Evolutionary conservation across 2,797 vertebrate species (phyloP).

Genomic region (Melanotaenia boesemani): DNA sequence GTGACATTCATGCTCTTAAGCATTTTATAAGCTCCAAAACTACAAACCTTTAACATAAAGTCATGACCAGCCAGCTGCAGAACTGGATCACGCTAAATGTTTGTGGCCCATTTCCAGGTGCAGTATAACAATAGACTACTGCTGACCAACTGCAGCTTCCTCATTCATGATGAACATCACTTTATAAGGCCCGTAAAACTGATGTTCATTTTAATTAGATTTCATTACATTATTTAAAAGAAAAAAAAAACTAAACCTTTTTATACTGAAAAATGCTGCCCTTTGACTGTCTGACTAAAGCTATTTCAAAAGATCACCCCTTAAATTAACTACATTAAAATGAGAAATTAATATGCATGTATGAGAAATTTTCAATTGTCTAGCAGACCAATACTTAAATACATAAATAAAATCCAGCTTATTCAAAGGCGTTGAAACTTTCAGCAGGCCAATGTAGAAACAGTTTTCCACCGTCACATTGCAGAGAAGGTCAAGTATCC

Average conservation of each 20-base stretch:
- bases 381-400: background rate
- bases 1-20: background rate
- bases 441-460: background rate
- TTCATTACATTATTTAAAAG: too few relatives aligned
- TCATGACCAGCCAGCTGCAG: constrained; percentile 1
- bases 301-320: background rate
- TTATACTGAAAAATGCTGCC: background rate
- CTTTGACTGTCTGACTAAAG: background rate
- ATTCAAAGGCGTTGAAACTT: background rate
- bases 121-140: background rate
- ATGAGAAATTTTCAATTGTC: background rate
- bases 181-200: background rate
- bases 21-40: constrained; percentile 11
- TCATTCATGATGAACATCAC: background rate
- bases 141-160: background rate
- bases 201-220: too few relatives aligned
- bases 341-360: background rate
- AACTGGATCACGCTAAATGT: background rate
- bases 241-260: background rate
- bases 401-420: background rate
- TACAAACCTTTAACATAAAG: background rate
- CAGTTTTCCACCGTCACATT: too few relatives aligned
- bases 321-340: background rate
- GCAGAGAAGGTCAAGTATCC: background rate
- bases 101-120: constrained; percentile 35